These are phyloP conservation scores for Drosophila koepferae DNA, from an alignment of 2,888 invertebrate species.

Conservation along the genomic window DNA sequence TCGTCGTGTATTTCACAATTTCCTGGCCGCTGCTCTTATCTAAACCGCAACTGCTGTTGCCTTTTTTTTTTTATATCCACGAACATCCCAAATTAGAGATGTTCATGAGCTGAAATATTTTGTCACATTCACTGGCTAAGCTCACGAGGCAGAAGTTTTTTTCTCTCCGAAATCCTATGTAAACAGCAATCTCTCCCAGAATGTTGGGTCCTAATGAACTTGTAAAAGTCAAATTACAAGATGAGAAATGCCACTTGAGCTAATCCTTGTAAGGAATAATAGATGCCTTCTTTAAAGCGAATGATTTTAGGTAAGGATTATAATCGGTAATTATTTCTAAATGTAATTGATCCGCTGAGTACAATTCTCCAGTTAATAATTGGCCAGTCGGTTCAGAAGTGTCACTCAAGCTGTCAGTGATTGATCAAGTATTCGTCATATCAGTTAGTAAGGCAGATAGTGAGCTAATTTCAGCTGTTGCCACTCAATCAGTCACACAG, in stretches of 20 bases:
- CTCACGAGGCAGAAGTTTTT: conserved; percentile 11
- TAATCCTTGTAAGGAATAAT: not conserved
- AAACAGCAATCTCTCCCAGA: conserved; percentile 4
- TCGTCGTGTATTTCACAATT: conserved; percentile 37
- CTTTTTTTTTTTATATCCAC: not conserved
- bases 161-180: conserved; percentile 1
- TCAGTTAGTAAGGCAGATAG: no score
- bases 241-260: not conserved
- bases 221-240: conserved; percentile 8
- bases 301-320: not conserved
- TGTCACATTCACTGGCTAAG: conserved; percentile 1
- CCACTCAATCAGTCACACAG: no score
- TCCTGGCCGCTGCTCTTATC: conserved; percentile 23
- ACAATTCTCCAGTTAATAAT: not conserved
- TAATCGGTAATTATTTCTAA: not conserved
- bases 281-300: not conserved
- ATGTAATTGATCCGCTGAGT: not conserved
- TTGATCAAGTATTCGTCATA: no score
- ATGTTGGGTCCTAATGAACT: conserved; percentile 8
- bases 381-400: not conserved
- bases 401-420: no score
- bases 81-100: conserved; percentile 27
- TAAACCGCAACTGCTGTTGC: conserved; percentile 8
- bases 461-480: no score
- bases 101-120: conserved; percentile 12